These are phyloP conservation scores for Cossypha caffra DNA, from an alignment of 2,797 vertebrate genomes.

Conservation along the genomic window DNA sequence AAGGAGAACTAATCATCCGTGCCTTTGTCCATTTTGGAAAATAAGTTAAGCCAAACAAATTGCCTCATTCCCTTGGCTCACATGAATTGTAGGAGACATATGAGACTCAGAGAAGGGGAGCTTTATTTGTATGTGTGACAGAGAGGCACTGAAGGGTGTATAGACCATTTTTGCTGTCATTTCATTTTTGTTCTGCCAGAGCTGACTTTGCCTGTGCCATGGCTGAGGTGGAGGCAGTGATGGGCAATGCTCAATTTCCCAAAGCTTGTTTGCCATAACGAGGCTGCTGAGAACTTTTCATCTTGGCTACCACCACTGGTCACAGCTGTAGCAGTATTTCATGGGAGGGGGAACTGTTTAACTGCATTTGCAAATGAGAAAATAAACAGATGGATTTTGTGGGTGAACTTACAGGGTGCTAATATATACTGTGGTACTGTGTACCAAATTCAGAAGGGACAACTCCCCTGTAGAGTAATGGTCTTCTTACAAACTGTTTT, in stretches of 20 bases:
- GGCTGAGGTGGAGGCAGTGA: fast-evolving
- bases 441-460: not conserved
- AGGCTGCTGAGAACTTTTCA: fast-evolving
- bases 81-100: not conserved
- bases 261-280: not conserved
- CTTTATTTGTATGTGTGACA: not conserved
- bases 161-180: not conserved
- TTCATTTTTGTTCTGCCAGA: not conserved
- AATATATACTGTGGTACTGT: not conserved
- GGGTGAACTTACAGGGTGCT: not conserved
- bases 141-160: not conserved
- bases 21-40: not conserved
- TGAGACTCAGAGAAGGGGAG: not conserved
- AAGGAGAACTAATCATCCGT: not conserved
- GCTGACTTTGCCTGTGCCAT: fast-evolving
- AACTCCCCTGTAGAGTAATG: not conserved
- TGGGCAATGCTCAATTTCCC: fast-evolving
- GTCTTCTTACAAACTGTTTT: not conserved
- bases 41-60: not conserved
- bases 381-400: not conserved
- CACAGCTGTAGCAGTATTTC: not conserved
- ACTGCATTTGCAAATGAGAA: not conserved
- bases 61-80: not conserved
- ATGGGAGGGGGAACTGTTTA: not conserved
- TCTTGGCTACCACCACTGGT: not conserved